A percentile compares a stretch with the other conserved stretches of the same genome.
Conservation (phyloP, 2,113 vertebrate species). For the Nansenia antarctica region DNA sequence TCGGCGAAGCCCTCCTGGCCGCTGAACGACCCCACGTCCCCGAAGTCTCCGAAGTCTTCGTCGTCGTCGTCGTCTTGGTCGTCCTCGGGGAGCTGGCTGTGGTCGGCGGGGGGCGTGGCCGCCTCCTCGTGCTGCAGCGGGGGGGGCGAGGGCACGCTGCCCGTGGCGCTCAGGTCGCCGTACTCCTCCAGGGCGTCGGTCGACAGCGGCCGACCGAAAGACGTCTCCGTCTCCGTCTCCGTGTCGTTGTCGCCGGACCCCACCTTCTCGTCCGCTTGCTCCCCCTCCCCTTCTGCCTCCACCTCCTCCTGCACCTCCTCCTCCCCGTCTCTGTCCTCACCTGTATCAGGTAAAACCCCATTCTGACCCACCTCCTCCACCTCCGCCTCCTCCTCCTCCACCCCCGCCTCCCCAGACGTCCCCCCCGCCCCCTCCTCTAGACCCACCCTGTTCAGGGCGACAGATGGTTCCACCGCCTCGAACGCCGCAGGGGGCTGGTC, state of each 20-base stretch:
- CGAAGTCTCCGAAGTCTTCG: conserved; percentile 85
- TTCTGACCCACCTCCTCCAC: conserved; percentile 23
- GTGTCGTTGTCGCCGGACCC: conserved; percentile 60
- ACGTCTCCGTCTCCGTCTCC: conserved; percentile 66
- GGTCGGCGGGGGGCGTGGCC: conserved; percentile 52
- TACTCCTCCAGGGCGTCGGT: conserved; percentile 80
- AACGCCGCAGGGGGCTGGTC: neutral
- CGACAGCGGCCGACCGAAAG: conserved; percentile 66
- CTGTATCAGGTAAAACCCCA: conserved; percentile 3
- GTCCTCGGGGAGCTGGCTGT: conserved; percentile 64
- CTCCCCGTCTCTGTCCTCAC: conserved; percentile 4
- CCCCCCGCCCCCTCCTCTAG: conserved; percentile 20
- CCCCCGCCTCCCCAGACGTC: conserved; percentile 13
- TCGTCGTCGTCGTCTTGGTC: conserved; percentile 37
- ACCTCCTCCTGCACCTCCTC: conserved; percentile 14
- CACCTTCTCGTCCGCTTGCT: conserved; percentile 45
- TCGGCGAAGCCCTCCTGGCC: conserved; percentile 69
- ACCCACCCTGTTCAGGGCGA: conserved; percentile 25
- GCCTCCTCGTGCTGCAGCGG: conserved; percentile 64
- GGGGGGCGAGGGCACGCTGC: conserved; percentile 65
- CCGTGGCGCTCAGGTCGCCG: conserved; percentile 84
- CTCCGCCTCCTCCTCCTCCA: conserved; percentile 2
- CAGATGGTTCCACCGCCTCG: conserved; percentile 25
- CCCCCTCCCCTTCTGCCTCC: conserved; percentile 41
- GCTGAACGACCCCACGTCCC: conserved; percentile 65